phyloP scores from a whole-genome alignment of 2,888 invertebrate species.

The Eueremaeus valkanovi region DNA sequence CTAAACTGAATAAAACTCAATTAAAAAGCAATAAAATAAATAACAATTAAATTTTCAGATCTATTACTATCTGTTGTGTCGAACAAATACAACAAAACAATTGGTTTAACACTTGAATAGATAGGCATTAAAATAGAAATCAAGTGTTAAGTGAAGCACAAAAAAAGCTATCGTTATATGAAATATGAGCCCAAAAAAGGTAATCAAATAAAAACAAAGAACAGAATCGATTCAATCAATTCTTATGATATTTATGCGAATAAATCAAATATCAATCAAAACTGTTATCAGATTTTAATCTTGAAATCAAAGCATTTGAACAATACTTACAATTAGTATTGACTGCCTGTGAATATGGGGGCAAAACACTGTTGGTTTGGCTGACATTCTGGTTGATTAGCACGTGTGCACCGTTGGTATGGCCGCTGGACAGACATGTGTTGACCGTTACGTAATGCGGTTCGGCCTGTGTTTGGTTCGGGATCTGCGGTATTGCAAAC shows the following conservation, averaged over 20 bases:
- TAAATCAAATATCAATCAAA: no score
- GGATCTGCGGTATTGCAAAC: not conserved
- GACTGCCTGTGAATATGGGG: constrained; percentile 6
- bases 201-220: not conserved
- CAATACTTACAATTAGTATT: not conserved
- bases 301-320: not conserved
- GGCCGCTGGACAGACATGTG: not conserved
- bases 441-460: no score
- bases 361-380: constrained; percentile 3
- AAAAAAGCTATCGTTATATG: no score
- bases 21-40: no score
- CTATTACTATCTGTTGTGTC: no score
- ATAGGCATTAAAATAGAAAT: no score
- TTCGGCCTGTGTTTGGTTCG: not conserved
- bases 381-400: not conserved
- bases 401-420: not conserved
- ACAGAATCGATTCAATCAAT: no score
- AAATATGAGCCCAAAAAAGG: not conserved
- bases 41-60: no score
- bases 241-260: no score
- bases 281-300: no score
- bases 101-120: not conserved
- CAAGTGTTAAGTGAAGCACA: no score
- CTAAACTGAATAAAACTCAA: no score
- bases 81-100: not conserved